These are phyloP conservation scores for Papilio helenus DNA, from an alignment of 1,140 invertebrate species.

Conservation along the genomic window DNA sequence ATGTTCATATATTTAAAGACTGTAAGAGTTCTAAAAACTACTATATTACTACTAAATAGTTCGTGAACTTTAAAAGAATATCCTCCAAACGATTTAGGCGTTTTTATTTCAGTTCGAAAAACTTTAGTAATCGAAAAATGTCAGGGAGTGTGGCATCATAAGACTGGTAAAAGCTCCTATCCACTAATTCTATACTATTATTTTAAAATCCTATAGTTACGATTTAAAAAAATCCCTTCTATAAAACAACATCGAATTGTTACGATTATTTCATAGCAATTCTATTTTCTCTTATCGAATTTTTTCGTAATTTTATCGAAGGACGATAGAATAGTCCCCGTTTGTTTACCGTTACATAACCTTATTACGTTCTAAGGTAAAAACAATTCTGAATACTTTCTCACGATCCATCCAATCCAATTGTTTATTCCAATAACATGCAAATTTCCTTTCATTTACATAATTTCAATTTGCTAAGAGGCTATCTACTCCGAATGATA, in stretches of 20 bases:
- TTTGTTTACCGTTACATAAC: not conserved
- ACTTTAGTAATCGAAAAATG: not conserved
- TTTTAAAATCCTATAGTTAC: too few relatives aligned
- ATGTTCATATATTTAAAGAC: not conserved
- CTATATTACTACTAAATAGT: not conserved
- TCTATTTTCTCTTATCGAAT: slow-evolving; percentile 6
- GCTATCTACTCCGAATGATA: slow-evolving; percentile 5
- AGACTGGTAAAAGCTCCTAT: not conserved
- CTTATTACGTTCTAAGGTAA: slow-evolving; percentile 6
- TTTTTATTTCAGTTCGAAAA: not conserved
- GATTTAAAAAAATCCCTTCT: too few relatives aligned
- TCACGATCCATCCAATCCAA: slow-evolving; percentile 19
- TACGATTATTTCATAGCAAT: not conserved
- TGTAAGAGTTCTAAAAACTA: not conserved
- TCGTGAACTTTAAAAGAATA: not conserved
- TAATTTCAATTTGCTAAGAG: slow-evolving; percentile 28
- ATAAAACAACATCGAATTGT: not conserved
- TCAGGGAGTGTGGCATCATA: not conserved
- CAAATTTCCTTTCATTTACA: slow-evolving; percentile 14
- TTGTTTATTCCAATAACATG: slow-evolving; percentile 26
- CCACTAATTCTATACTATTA: not conserved
- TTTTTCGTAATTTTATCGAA: not conserved
- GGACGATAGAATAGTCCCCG: not conserved
- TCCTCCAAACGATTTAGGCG: too few relatives aligned
- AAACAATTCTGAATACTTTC: slow-evolving; percentile 22